phyloP scores from a whole-genome alignment of 30 jellyfish, hydroid and myxozoan genomes.

The Chrysaora quinquecirrha region DNA sequence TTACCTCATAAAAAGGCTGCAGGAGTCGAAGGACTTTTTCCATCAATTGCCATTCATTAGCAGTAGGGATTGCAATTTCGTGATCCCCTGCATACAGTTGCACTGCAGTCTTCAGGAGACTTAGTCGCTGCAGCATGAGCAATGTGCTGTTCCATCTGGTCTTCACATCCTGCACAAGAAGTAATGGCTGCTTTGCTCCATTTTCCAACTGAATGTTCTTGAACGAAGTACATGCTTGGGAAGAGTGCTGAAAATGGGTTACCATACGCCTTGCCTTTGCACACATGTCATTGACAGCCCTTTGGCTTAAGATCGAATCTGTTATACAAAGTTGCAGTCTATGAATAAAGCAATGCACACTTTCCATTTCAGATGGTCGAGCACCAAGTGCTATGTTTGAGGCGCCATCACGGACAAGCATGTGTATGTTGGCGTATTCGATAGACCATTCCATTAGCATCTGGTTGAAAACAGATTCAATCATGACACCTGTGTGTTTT shows the following conservation, averaged over 20 bases:
- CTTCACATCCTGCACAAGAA: slow-evolving; percentile 23
- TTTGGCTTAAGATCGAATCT: slow-evolving; percentile 12
- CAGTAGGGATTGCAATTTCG: slow-evolving; percentile 8
- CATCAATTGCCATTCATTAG: slow-evolving; percentile 41
- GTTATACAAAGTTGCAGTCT: slow-evolving; percentile 20
- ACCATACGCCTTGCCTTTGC: slow-evolving; percentile 19
- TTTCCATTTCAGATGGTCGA: neutral
- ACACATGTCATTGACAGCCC: slow-evolving; percentile 14
- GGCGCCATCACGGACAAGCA: slow-evolving; percentile 47
- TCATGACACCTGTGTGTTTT: slow-evolving; percentile 8
- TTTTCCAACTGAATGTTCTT: slow-evolving; percentile 34
- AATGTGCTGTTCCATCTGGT: too few species aligned
- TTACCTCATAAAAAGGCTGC: slow-evolving; percentile 36
- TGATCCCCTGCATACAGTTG: slow-evolving; percentile 37
- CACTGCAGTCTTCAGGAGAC: slow-evolving; percentile 22
- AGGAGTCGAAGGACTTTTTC: slow-evolving; percentile 14
- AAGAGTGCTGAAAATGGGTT: slow-evolving; percentile 53
- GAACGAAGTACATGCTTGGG: slow-evolving; percentile 34
- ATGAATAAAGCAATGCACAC: slow-evolving; percentile 45
- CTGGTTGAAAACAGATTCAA: slow-evolving; percentile 8
- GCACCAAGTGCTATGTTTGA: too few species aligned
- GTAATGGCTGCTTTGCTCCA: slow-evolving; percentile 25
- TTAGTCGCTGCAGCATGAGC: slow-evolving; percentile 34
- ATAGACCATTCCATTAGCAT: slow-evolving; percentile 13
- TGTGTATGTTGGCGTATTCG: slow-evolving; percentile 11